Evolutionary conservation across 1,140 invertebrate genomes (phyloP), one percentile per base, ranked within the genome.

Genomic region (Polyergus mexicanus): DNA sequence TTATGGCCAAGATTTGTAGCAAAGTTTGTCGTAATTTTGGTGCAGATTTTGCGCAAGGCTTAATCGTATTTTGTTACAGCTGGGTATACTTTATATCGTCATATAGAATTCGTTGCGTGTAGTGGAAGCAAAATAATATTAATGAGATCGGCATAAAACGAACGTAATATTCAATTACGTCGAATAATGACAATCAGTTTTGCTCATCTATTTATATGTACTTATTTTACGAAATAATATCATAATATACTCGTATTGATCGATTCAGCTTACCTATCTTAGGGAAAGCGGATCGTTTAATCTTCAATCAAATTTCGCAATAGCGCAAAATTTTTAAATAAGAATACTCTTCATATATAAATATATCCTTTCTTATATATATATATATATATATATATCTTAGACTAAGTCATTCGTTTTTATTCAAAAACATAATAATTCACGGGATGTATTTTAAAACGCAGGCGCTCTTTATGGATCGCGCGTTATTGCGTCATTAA

Each of bases 101-200:
- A 13, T 78, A 51, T 5, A 69, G n/a, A 41, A 80, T 83, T 83
- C 7, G 65, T 83, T 83, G 78, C 78, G 41, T 13, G 38, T 83
- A 83, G 66, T 56, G 35, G 38, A 83, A 44, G 28, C 54, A 32
- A 83, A 83, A 72, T 83, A 83, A 74, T 62, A 62, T 72, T 62
- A 60, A n/a, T 22, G n/a, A 74, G 72, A 74, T 74, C 78, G 54
- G 68, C 78, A 83, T 83, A 62, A 54, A 72, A 28, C 68, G 78
- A 83, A 41, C 68, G 78, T 74, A 74, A 58, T 60, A 74, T 51
- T 83, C 38, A 72, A 83, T 83, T 83, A 83, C 78, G 78, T 83
- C 78, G 78, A 83, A 47, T 68, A 60, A 83, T 83, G 78, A 83
- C 78, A 83, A 83, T 83, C 78, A 83, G 78, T 83, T 83, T 83